Evolutionary conservation across 2,113 vertebrate species (phyloP).

Genomic region (Albula goreensis): DNA sequence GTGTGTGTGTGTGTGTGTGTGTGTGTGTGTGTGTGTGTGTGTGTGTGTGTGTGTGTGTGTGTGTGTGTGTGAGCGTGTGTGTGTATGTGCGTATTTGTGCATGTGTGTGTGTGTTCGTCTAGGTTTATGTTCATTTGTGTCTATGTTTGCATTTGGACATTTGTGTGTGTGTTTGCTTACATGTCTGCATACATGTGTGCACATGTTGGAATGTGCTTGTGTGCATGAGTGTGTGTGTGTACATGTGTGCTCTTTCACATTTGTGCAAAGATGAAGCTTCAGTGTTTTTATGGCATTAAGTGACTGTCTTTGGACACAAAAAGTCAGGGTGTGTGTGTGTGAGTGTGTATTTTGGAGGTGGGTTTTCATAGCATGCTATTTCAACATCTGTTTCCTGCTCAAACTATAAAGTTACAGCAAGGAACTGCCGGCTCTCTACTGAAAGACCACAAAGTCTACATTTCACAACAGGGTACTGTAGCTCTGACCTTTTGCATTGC

Average conservation of each 20-base stretch:
- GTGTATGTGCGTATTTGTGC: not conserved
- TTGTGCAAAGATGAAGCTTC: too few species aligned
- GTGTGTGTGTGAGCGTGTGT: not conserved
- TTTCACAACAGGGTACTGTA: not conserved
- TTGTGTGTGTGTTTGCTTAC: not conserved
- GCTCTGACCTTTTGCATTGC: not conserved
- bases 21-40: too few species aligned
- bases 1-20: too few species aligned
- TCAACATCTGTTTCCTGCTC: slow-evolving; percentile 21
- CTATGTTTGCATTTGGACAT: not conserved
- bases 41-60: not conserved
- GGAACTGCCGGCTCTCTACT: not conserved
- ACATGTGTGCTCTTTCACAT: not conserved
- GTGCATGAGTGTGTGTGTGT: slow-evolving; percentile 4
- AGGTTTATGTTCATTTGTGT: not conserved
- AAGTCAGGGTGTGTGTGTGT: not conserved
- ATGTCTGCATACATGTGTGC: slow-evolving; percentile 6
- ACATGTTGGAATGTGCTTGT: not conserved
- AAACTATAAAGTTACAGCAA: not conserved
- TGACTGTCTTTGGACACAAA: too few species aligned
- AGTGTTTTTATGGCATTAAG: too few species aligned
- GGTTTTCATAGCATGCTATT: not conserved
- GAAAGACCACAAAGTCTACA: not conserved
- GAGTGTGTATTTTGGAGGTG: not conserved
- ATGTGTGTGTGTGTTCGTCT: not conserved